These are phyloP conservation scores for Limnothrissa miodon DNA, from an alignment of 2,113 vertebrate species.

Conservation along the genomic window DNA sequence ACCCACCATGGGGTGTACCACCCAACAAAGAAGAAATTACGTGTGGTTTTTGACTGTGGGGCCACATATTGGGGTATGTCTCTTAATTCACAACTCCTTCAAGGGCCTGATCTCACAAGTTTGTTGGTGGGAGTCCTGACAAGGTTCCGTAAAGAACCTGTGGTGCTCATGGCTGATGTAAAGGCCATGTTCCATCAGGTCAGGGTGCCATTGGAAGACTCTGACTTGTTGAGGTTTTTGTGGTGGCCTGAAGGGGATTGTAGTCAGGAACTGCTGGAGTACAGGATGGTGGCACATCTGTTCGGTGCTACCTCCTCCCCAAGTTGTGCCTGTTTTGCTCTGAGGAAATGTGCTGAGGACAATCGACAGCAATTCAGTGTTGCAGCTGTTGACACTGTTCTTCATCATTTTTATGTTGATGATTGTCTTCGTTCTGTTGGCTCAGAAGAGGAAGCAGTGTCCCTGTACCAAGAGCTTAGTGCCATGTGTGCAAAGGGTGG, in stretches of 20 bases:
- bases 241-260: not conserved
- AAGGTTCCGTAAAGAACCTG: not conserved
- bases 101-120: slow-evolving; percentile 14
- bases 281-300: not conserved
- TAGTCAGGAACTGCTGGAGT: not conserved
- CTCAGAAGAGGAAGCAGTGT: not conserved
- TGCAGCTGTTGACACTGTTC: not conserved
- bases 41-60: not conserved
- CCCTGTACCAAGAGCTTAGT: too few relatives aligned
- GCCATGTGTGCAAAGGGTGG: not conserved
- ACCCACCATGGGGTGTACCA: not conserved
- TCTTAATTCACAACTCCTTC: not conserved
- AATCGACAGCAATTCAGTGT: too few relatives aligned
- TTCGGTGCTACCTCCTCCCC: too few relatives aligned
- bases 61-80: not conserved
- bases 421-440: not conserved
- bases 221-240: not conserved
- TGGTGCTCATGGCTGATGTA: slow-evolving; percentile 11
- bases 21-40: not conserved
- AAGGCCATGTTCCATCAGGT: slow-evolving; percentile 23
- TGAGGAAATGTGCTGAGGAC: not conserved
- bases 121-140: not conserved
- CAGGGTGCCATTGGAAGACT: not conserved
- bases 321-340: too few relatives aligned
- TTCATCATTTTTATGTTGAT: not conserved